Evolutionary conservation across 1,140 invertebrate species (phyloP).

Genomic region (Danaus plexippus): DNA sequence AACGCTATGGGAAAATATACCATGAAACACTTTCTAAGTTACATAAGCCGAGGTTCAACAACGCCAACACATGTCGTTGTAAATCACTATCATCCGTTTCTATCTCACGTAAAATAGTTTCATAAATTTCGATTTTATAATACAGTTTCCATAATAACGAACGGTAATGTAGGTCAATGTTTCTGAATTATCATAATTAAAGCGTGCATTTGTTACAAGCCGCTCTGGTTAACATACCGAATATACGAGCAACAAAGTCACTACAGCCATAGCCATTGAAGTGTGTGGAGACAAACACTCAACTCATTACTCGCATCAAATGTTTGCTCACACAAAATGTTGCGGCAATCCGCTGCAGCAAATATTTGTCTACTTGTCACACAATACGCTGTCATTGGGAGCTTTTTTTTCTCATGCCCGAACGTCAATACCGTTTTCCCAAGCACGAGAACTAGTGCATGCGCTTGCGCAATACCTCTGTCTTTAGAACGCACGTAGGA

Average conservation of each 20-base stretch:
- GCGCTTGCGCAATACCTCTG: conserved; percentile 5
- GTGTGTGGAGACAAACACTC: too few species aligned
- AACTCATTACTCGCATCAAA: too few species aligned
- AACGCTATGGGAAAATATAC: conserved; percentile 23
- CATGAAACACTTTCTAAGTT: conserved; percentile 34
- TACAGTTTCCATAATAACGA: too few species aligned
- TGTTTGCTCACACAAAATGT: not conserved
- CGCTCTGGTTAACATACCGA: too few species aligned
- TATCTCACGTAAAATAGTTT: too few species aligned
- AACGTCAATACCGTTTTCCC: conserved; percentile 8
- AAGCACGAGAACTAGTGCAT: conserved; percentile 8
- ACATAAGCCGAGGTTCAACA: conserved; percentile 12
- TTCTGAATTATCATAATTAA: too few species aligned
- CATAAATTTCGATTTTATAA: too few species aligned
- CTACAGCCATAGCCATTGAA: too few species aligned
- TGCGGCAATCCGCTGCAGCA: conserved; percentile 2
- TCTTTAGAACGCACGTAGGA: not conserved
- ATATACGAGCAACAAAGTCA: too few species aligned
- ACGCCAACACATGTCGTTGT: not conserved
- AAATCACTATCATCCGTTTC: conserved; percentile 4
- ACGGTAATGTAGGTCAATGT: too few species aligned
- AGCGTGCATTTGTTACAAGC: too few species aligned
- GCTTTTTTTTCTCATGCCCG: conserved; percentile 7
- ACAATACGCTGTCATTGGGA: conserved; percentile 8
- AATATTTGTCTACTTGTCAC: conserved; percentile 6